These are phyloP conservation scores for Lagorchestes hirsutus DNA, from an alignment of 2,797 vertebrate genomes.

Conservation along the genomic window DNA sequence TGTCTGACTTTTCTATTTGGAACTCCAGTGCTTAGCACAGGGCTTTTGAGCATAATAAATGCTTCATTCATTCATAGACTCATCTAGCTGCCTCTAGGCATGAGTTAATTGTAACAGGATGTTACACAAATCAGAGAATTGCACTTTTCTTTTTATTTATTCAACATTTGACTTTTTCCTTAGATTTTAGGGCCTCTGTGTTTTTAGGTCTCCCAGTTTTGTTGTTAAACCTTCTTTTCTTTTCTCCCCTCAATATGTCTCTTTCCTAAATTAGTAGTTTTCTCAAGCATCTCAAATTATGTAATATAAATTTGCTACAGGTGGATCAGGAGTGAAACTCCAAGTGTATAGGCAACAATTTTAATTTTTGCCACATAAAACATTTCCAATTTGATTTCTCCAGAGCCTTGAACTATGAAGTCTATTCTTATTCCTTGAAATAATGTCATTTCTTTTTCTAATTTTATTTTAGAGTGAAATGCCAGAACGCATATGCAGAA, in stretches of 20 bases:
- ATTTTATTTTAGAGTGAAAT: too few species aligned
- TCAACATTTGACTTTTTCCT: neutral
- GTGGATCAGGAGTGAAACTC: neutral
- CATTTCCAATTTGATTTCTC: neutral
- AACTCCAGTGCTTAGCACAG: neutral
- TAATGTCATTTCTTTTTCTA: neutral
- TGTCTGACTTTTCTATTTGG: neutral
- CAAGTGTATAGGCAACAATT: neutral
- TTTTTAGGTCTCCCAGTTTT: neutral
- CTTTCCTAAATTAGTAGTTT: neutral
- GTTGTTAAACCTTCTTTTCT: neutral
- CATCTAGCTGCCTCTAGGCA: neutral
- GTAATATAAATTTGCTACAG: neutral
- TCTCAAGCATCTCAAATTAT: neutral
- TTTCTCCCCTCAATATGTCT: neutral
- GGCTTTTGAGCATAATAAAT: neutral
- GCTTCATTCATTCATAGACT: neutral
- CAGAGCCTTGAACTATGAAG: neutral
- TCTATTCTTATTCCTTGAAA: neutral
- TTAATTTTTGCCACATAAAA: neutral
- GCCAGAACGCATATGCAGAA: too few species aligned
- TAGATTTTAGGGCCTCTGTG: too few species aligned
- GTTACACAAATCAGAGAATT: neutral
- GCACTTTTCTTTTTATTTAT: neutral
- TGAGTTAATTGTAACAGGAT: neutral